Evolutionary conservation across 2,113 vertebrate species (phyloP).

Genomic region (Oryctolagus cuniculus): DNA sequence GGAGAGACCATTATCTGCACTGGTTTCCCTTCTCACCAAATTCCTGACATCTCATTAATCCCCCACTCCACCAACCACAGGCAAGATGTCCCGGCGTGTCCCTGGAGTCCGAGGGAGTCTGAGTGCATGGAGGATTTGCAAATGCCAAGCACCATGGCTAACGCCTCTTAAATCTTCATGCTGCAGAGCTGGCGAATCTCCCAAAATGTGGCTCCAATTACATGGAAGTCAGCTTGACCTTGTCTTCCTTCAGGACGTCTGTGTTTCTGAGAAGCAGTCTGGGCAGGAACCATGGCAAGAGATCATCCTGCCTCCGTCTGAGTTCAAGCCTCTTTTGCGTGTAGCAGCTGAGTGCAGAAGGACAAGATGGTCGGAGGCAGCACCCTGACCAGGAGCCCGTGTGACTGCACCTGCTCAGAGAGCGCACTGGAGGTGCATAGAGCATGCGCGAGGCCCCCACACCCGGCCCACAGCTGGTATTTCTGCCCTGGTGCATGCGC

Average conservation of each 20-base stretch:
- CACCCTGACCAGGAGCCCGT: accelerated
- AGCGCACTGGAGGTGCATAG: neutral
- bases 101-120: neutral
- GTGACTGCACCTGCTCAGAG: neutral
- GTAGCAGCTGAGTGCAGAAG: neutral
- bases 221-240: neutral
- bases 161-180: neutral
- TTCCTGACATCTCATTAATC: neutral
- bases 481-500: no score
- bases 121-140: neutral
- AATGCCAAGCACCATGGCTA: neutral
- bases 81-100: neutral
- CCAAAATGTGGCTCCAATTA: constrained; percentile 67
- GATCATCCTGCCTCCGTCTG: neutral
- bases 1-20: neutral
- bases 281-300: neutral
- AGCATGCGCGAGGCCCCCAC: neutral
- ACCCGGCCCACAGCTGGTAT: no score
- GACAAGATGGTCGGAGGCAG: no score
- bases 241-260: constrained; percentile 21
- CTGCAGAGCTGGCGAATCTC: neutral
- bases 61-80: neutral
- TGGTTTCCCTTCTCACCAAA: neutral
- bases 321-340: neutral
- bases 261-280: constrained; percentile 32